Base-by-base conservation (phyloP, 2,113 vertebrate genomes). In the Thomomys bottae region DNA sequence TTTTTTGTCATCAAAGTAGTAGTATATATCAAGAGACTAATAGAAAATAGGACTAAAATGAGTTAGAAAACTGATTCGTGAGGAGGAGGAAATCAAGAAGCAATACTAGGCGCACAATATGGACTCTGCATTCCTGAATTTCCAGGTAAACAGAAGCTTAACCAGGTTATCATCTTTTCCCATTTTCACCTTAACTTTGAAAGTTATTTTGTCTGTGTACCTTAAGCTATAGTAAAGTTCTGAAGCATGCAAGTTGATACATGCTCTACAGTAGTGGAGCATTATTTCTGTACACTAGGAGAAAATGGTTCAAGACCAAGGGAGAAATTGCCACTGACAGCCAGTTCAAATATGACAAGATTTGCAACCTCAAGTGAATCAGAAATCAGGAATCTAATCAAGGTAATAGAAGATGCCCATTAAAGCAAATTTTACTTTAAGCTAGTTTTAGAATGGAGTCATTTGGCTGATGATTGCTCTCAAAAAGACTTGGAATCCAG, bases 111-210 rank as follows among this genome's bases (percentile, higher is more conserved):
- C 45, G 10, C 34, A 49, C 71, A 77, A 34, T 57, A 83, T 92
- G 86, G 80, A 87, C 23, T 89, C n/a, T 2, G 57, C 68, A 86
- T 93, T 95, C 49, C 61, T 88, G 71, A 88, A 57, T 66, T 42
- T 93, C 94, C 72, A 94, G 90, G 78, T 93, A 91, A 95, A 90
- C 73, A 54, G 54, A 92, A 86, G 79, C 23, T 21, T 79, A 66
- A 82, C 6, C 28, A 88, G 10, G 71, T 68, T 36, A 71, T 79
- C 38, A 54, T 70, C 6, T 89, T 89, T 94, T 77, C 34, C 45
- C 38, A 83, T 32, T 71, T 17, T 89, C 21, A 66, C 30, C 20
- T 49, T 23, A 86, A 42, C 15, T 68, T 80, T 72, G 38, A 28
- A 54, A n/a, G 32, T 82, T 83, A 26, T 68, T 68, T 0, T 49